phyloP scores from a whole-genome alignment of 2,113 vertebrate species.

The Sus scrofa region T2T-Sscrofa CM000822.6:4128001-4128500 shows the following conservation, averaged over 20 bases:
- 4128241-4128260: neutral
- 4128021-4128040: too few relatives aligned
- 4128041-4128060: rapidly evolving
- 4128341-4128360: neutral
- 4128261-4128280: neutral
- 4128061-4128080: neutral
- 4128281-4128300: rapidly evolving
- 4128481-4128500: rapidly evolving
- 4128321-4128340: neutral
- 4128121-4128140: neutral
- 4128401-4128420: neutral
- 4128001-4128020: neutral
- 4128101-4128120: neutral
- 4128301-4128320: neutral
- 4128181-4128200: neutral
- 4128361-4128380: rapidly evolving
- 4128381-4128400: neutral
- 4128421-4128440: neutral
- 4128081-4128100: neutral
- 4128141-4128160: neutral
- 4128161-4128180: neutral
- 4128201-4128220: neutral
- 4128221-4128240: neutral
- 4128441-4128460: neutral
- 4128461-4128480: rapidly evolving